phyloP scores from a whole-genome alignment of 2,888 invertebrate genomes.

The Lepidocyrtoides sp. region DNA sequence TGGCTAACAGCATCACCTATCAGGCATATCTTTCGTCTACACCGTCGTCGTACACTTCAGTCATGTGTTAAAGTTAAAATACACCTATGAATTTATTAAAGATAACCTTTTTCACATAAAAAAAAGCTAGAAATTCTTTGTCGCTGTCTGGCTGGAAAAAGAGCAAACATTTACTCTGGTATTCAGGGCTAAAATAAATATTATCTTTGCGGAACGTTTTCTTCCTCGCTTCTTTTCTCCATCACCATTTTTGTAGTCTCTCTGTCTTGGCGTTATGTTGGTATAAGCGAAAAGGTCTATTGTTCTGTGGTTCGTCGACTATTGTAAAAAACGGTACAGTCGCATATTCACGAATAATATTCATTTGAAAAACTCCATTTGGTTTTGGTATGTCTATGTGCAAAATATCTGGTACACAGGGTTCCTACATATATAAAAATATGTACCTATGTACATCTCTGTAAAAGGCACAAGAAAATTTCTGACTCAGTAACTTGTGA shows the following conservation, averaged over 20 bases:
- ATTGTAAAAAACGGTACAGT: not conserved
- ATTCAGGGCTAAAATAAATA: constrained; percentile 80
- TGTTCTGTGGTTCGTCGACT: constrained; percentile 10
- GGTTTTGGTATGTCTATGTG: not conserved
- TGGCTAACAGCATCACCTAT: not conserved
- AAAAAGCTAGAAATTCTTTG: constrained; percentile 39
- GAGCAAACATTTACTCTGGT: constrained; percentile 80
- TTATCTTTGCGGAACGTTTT: constrained; percentile 76
- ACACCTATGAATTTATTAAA: constrained; percentile 72
- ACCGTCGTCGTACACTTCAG: not conserved
- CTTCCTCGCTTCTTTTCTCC: constrained; percentile 4
- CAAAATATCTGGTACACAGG: not conserved
- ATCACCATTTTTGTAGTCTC: not conserved
- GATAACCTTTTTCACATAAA: constrained; percentile 68
- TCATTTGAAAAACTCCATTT: not conserved
- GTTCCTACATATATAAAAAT: not conserved
- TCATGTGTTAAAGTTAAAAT: constrained; percentile 31
- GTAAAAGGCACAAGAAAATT: not conserved
- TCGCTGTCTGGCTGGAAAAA: constrained; percentile 63
- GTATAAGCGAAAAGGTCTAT: constrained; percentile 12
- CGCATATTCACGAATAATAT: constrained; percentile 8
- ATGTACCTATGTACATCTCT: not conserved
- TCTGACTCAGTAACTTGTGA: constrained; percentile 50
- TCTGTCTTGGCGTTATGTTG: not conserved
- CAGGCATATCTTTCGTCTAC: not conserved